phyloP scores from a whole-genome alignment of 2,113 vertebrate species.

The Sterrhoptilus dennistouni region DNA sequence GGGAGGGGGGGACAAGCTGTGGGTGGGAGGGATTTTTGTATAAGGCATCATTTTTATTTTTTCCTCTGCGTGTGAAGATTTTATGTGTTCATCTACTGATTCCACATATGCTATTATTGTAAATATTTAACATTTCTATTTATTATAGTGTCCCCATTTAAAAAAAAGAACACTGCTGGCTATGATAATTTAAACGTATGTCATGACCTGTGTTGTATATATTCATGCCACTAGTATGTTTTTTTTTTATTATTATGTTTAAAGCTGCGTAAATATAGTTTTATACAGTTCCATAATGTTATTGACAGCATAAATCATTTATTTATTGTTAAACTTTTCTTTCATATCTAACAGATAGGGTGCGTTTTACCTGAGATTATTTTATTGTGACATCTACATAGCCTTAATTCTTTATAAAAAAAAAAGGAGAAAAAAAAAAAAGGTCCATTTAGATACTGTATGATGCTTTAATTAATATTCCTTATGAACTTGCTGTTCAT shows the following conservation, averaged over 20 bases:
- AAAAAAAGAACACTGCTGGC: constrained; percentile 66
- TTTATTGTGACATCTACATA: constrained; percentile 61
- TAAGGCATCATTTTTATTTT: constrained; percentile 45
- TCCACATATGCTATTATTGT: constrained; percentile 74
- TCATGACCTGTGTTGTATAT: constrained; percentile 72
- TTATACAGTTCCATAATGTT: constrained; percentile 66
- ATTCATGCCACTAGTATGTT: constrained; percentile 67
- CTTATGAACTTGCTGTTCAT: constrained; percentile 59
- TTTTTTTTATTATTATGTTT: constrained; percentile 58
- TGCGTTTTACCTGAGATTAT: constrained; percentile 40
- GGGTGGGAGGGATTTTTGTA: constrained; percentile 19
- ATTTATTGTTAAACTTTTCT: constrained; percentile 67
- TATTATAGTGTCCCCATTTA: constrained; percentile 70
- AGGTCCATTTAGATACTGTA: constrained; percentile 45
- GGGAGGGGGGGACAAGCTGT: neutral
- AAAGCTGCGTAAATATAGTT: constrained; percentile 68
- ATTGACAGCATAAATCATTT: constrained; percentile 65
- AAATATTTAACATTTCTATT: constrained; percentile 78
- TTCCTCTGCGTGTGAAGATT: constrained; percentile 64
- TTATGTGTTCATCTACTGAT: constrained; percentile 74
- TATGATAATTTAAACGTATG: constrained; percentile 60
- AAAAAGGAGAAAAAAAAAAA: neutral
- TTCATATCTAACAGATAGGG: constrained; percentile 61
- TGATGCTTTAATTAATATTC: constrained; percentile 52
- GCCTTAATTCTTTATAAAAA: constrained; percentile 64